phyloP scores from a whole-genome alignment of 2,888 invertebrate genomes.

The Axea sp. region DNA sequence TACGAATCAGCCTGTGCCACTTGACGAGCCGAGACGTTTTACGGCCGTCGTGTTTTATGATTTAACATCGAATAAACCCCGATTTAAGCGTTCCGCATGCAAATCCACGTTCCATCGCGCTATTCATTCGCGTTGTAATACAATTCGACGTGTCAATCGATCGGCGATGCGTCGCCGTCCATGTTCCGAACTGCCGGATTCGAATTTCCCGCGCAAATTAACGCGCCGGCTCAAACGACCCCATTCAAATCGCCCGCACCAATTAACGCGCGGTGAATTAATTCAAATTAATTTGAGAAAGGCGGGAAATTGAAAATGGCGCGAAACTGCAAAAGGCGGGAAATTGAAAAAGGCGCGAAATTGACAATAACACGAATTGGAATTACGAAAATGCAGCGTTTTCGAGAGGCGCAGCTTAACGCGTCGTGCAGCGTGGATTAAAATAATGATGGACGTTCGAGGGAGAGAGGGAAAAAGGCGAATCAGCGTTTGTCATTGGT shows the following conservation, averaged over 20 bases:
- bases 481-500: constrained; percentile 64
- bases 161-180: too few species aligned
- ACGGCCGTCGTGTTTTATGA: constrained; percentile 44
- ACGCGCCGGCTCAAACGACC: too few species aligned
- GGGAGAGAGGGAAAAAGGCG: neutral
- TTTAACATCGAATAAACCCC: constrained; percentile 45
- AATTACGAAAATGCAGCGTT: too few species aligned
- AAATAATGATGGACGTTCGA: constrained; percentile 16
- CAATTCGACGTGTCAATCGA: constrained; percentile 21
- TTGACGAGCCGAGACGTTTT: constrained; percentile 49
- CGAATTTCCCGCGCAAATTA: constrained; percentile 11
- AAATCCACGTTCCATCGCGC: constrained; percentile 18
- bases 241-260: too few species aligned
- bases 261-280: too few species aligned
- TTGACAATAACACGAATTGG: constrained; percentile 5
- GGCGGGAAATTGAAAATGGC: too few species aligned
- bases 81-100: constrained; percentile 31
- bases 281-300: too few species aligned
- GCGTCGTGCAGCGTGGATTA: constrained; percentile 2
- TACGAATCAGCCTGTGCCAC: constrained; percentile 47
- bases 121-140: constrained; percentile 32
- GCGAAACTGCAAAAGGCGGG: too few species aligned
- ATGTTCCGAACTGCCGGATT: too few species aligned
- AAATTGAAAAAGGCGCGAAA: too few species aligned
- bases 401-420: constrained; percentile 9